Evolutionary conservation across 1,140 invertebrate species (phyloP), one percentile per base, ranked within the genome.

Genomic region (Panagrolaimus sp.): DNA sequence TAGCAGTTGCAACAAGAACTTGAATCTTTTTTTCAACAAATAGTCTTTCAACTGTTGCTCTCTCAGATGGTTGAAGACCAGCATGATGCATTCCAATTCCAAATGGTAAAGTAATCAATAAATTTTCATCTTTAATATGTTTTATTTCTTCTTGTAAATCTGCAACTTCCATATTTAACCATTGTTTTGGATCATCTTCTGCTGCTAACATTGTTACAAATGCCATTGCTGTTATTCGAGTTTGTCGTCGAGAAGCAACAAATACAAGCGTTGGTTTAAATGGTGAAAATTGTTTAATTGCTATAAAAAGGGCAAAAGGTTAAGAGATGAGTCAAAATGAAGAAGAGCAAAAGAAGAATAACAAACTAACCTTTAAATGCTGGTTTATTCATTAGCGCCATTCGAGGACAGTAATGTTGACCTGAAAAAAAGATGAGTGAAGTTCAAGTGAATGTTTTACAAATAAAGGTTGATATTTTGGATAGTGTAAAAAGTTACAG

Each of bases 321-420:
- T 16, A 16, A 61, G 14, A 67, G 38, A 27, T 44, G 47, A 46
- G 20, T n/a, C 5, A 63, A 8, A n/a, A 27, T 25, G 8, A 68
- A 42, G 65, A 69, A 69, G 31, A 48, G 67, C 9, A 53, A 61
- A 51, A 47, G 66, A 79, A 42, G 65, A 69, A 69, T 2, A 48
- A 70, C 9, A 53, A 61, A 51, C 47, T 66, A 79, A 85, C 87
- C 87, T 86, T 94, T 91, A 85, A 92, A 99, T 3, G 92, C 91
- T n/a, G 96, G 95, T 80, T 94, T 92, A 85, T 99, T 99, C 96
- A 99, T 99, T 0, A 93, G 92, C 45, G 94, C 91, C 96, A 99
- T 99, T 68, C 96, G 88, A 0, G 96, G 96, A 83, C 96, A 99
- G 85, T 98, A 99, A 84, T 99, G 93, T 77, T 96, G 93, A 0